A percentile compares a stretch with the other conserved stretches of the same genome.
phyloP scores from a whole-genome alignment of 2,888 invertebrate genomes.

The Trichogramma evanescens region DNA sequence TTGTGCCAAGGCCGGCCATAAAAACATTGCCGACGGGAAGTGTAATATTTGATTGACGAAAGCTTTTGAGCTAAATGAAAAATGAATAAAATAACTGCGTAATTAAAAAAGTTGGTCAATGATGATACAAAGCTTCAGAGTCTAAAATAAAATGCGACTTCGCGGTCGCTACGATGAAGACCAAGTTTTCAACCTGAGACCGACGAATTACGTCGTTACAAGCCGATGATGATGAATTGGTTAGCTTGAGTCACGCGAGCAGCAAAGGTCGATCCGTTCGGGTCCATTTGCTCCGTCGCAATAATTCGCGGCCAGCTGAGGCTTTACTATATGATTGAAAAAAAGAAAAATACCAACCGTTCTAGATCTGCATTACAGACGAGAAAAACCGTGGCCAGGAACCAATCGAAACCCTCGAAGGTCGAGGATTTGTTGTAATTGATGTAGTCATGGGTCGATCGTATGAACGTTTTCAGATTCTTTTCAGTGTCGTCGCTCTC shows the following conservation, averaged over 20 bases:
- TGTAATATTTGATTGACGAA: slow-evolving; percentile 38
- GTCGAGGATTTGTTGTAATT: slow-evolving; percentile 31
- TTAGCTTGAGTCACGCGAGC: slow-evolving; percentile 36
- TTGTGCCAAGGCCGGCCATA: slow-evolving; percentile 38
- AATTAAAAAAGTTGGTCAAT: slow-evolving; percentile 29
- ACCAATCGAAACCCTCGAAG: slow-evolving; percentile 43
- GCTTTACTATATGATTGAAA: slow-evolving; percentile 19
- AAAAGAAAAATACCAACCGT: slow-evolving; percentile 28
- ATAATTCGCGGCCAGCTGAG: slow-evolving; percentile 43
- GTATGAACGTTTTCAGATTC: slow-evolving; percentile 37
- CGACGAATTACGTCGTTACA: slow-evolving; percentile 6
- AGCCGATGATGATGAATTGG: slow-evolving; percentile 41
- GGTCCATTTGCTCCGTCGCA: not conserved
- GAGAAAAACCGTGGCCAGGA: slow-evolving; percentile 40
- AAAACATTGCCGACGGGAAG: slow-evolving; percentile 38
- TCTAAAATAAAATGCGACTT: slow-evolving; percentile 19
- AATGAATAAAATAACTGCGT: not conserved
- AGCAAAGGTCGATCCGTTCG: not conserved
- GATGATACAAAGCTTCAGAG: slow-evolving; percentile 35
- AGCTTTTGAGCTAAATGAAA: slow-evolving; percentile 35
- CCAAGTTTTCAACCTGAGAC: slow-evolving; percentile 47
- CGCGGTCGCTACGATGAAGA: slow-evolving; percentile 30
- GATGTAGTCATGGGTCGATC: slow-evolving; percentile 35
- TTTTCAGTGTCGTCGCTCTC: slow-evolving; percentile 25
- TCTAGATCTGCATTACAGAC: slow-evolving; percentile 37